Evolutionary conservation across 1,140 invertebrate genomes (phyloP).

Genomic region (Scaptodrosophila lebanonensis): DNA sequence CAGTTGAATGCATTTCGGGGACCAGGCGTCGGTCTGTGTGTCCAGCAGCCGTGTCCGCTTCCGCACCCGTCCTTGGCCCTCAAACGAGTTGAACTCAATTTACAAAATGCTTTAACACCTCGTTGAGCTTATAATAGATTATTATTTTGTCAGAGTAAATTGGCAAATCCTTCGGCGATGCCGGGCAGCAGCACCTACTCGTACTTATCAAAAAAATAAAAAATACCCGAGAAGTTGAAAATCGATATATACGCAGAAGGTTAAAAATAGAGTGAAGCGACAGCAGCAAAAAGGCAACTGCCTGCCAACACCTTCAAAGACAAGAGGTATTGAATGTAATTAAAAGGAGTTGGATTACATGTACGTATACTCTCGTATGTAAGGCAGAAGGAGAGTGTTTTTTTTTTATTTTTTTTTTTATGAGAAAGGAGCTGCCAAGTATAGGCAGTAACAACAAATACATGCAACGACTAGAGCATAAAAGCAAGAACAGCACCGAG

Average conservation of each 20-base stretch:
- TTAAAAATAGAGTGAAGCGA: conserved; percentile 10
- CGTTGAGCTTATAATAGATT: conserved; percentile 39
- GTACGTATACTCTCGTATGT: no score
- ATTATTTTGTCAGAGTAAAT: conserved; percentile 2
- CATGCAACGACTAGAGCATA: neutral
- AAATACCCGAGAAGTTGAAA: conserved; percentile 49
- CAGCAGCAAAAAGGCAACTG: conserved; percentile 8
- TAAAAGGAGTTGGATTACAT: conserved; percentile 74
- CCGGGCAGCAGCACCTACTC: no score
- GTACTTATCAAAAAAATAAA: no score
- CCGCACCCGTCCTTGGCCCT: neutral
- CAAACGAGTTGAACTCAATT: conserved; percentile 1
- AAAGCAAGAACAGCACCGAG: neutral
- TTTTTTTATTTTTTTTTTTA: no score
- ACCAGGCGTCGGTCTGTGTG: neutral
- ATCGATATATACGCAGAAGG: conserved; percentile 65
- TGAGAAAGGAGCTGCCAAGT: neutral
- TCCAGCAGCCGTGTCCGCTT: neutral
- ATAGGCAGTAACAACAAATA: neutral
- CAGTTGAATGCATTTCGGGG: conserved; percentile 45
- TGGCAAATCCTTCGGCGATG: neutral
- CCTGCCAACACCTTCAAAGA: conserved; percentile 40
- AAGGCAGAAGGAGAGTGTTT: no score
- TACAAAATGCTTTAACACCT: conserved; percentile 70
- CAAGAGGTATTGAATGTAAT: conserved; percentile 64